Evolutionary conservation across 1,140 invertebrate genomes (phyloP).

Genomic region (Rhynchophorus ferrugineus): DNA sequence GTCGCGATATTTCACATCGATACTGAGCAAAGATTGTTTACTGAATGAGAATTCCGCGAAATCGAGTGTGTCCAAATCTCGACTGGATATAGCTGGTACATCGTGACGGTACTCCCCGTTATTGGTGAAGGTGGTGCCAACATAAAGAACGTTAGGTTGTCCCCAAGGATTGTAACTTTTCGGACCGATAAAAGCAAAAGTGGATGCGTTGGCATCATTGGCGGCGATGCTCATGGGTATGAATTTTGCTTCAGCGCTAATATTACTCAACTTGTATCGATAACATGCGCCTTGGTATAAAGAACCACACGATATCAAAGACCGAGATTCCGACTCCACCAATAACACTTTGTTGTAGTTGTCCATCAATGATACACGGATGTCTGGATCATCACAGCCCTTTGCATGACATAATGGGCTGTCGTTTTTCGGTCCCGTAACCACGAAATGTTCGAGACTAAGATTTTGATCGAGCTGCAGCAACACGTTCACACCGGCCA

Average conservation of each 20-base stretch:
- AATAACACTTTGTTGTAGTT: slow-evolving; percentile 90
- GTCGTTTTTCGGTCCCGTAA: slow-evolving; percentile 69
- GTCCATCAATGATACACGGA: slow-evolving; percentile 61
- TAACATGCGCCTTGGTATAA: slow-evolving; percentile 80
- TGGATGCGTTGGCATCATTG: slow-evolving; percentile 85
- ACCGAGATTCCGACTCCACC: slow-evolving; percentile 71
- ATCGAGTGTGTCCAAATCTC: slow-evolving; percentile 68
- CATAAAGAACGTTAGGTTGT: slow-evolving; percentile 77
- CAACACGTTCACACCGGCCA: slow-evolving; percentile 77
- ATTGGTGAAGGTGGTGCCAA: slow-evolving; percentile 90
- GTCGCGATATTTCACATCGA: slow-evolving; percentile 90
- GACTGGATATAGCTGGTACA: slow-evolving; percentile 85
- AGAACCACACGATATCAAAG: slow-evolving; percentile 82
- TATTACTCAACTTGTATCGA: slow-evolving; percentile 76
- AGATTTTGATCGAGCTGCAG: slow-evolving; percentile 72
- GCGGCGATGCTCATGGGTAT: slow-evolving; percentile 76
- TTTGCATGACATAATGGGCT: slow-evolving; percentile 81
- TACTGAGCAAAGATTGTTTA: slow-evolving; percentile 78
- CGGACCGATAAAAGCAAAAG: slow-evolving; percentile 90
- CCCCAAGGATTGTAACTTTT: slow-evolving; percentile 73
- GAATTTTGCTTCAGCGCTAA: slow-evolving; percentile 67
- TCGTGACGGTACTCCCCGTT: slow-evolving; percentile 88
- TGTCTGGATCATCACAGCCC: slow-evolving; percentile 62
- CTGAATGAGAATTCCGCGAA: slow-evolving; percentile 78
- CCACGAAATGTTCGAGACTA: slow-evolving; percentile 56